Base-by-base conservation (phyloP, 2,888 invertebrate genomes). In the Torymus aiolomorphi region DNA sequence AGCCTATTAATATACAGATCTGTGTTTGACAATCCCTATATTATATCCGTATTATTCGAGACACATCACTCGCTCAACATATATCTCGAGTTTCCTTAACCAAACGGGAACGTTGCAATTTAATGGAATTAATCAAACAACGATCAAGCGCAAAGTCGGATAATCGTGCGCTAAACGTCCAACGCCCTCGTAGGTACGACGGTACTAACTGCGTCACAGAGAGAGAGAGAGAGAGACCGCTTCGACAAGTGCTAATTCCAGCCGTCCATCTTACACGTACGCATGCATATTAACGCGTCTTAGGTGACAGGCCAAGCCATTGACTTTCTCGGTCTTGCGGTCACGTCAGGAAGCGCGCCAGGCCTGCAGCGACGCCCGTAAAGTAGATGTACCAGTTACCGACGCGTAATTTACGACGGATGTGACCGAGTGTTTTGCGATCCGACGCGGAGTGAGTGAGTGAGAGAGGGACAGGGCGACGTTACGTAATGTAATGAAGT, bases 271-370 rank as follows among this genome's bases (percentile, higher is more conserved):
- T 75, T 66, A 63, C 73, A 10, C n/a, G 11, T 24, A 66, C 74
- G 74, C 74, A 62, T 51, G 52, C 72, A 75, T 75, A 75, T 75
- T 75, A 75, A 75, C 74, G 24, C 57, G 66, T 14, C 59, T 75
- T 59, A 66, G 57, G 57, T 66, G 74, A 75, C 74, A 66, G 66
- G n/a, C 54, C 24, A 66, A 42, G 59, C 66, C 54, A 66, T 66
- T 66, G 74, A 59, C 61, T 66, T 49, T 57, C 24, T 49, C 51
- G 42, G 16, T 56, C 18, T 51, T 51, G 66, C 59, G 57, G 57
- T 59, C 42, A 42, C 42, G 42, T 42, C 42, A 42, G 42, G 42
- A 42, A 42, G 42, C 42, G 42, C 42, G 42, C 42, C 42, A 42
- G 42, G 42, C 42, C 8, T 42, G 42, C 42, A 42, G 8, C 42